Percentiles rank a stretch among this genome's conserved stretches.
phyloP scores from a whole-genome alignment of 2,888 invertebrate species.

The Acutogordius australiensis region DNA sequence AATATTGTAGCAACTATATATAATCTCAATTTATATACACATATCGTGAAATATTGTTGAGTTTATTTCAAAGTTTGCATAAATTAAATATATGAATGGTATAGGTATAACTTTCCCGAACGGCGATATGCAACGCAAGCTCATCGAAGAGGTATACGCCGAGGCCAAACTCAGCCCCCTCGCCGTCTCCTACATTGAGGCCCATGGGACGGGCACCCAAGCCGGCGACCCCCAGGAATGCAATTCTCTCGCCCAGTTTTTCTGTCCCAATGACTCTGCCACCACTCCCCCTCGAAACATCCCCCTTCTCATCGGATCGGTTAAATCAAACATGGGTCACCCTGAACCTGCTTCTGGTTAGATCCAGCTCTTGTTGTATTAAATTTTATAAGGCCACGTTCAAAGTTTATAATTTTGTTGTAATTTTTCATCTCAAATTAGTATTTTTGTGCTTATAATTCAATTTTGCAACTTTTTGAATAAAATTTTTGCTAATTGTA shows the following conservation, averaged over 20 bases:
- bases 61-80: too few species aligned
- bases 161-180: conserved; percentile 38
- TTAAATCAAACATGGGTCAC: conserved; percentile 96
- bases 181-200: conserved; percentile 65
- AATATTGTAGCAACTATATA: too few species aligned
- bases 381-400: not conserved
- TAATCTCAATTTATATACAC: too few species aligned
- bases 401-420: not conserved
- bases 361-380: conserved; percentile 17
- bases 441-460: not conserved
- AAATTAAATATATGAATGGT: not conserved
- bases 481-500: too few species aligned
- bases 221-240: conserved; percentile 93
- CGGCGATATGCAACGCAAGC: conserved; percentile 36
- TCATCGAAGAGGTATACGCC: conserved; percentile 42
- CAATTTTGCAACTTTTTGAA: too few species aligned
- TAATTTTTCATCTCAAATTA: conserved; percentile 33
- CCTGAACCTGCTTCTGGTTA: conserved; percentile 43
- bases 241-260: conserved; percentile 63
- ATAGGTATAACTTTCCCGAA: conserved; percentile 28
- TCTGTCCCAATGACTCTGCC: conserved; percentile 56
- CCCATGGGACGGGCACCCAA: conserved; percentile 93
- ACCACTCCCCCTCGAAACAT: too few species aligned
- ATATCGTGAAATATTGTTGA: too few species aligned
- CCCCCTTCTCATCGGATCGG: conserved; percentile 66